These are phyloP conservation scores for Ostrea denselamellosa DNA, from an alignment of 1,140 invertebrate genomes.

Conservation along the genomic window DNA sequence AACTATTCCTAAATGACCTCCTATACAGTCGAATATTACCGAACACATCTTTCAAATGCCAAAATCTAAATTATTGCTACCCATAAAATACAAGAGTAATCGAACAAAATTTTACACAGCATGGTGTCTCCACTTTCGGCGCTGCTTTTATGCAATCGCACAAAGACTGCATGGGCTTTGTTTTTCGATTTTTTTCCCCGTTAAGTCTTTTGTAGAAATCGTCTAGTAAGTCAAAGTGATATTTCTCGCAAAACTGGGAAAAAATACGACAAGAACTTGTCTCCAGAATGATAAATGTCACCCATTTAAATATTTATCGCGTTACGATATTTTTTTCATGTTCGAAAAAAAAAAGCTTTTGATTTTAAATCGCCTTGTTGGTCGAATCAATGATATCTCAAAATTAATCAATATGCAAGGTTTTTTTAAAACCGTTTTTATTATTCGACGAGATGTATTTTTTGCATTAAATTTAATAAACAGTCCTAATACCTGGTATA, in stretches of 20 bases:
- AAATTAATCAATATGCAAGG: not conserved
- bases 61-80: slow-evolving; percentile 17
- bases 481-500: not conserved
- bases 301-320: slow-evolving; percentile 27
- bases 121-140: not conserved
- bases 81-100: slow-evolving; percentile 12
- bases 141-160: not conserved
- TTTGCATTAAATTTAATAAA: not conserved
- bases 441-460: not conserved
- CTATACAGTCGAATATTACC: not conserved
- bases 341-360: not conserved
- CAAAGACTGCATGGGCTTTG: not conserved
- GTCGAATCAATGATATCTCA: not conserved
- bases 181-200: not conserved
- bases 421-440: not conserved
- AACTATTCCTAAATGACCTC: slow-evolving; percentile 33
- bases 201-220: not conserved
- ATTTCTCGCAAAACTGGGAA: not conserved
- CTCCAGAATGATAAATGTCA: not conserved
- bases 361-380: not conserved
- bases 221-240: not conserved
- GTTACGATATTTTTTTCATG: not conserved
- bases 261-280: not conserved
- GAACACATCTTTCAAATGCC: not conserved
- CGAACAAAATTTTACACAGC: not conserved